These are phyloP conservation scores for Octonoba sinensis DNA, from an alignment of 2,888 invertebrate species.

Conservation along the genomic window DNA sequence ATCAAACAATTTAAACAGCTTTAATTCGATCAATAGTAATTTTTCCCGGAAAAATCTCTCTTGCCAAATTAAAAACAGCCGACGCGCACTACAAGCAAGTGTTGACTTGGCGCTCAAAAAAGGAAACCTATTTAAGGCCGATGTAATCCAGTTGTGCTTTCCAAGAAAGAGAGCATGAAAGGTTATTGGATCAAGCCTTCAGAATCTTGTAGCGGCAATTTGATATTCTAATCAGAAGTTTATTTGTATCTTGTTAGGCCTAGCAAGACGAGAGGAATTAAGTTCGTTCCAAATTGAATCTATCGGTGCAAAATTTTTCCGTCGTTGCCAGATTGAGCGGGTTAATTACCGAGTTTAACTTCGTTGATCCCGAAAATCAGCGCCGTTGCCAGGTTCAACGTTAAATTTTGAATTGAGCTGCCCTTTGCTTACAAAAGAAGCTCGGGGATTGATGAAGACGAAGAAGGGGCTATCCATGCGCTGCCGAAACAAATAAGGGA, in stretches of 20 bases:
- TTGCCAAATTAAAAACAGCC: constrained; percentile 43
- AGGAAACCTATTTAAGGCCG: constrained; percentile 24
- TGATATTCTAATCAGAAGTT: constrained; percentile 58
- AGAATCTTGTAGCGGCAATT: constrained; percentile 20
- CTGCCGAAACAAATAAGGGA: too few relatives aligned
- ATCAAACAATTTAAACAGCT: constrained; percentile 48
- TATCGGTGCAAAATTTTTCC: constrained; percentile 39
- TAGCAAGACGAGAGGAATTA: constrained; percentile 31
- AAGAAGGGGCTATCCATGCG: constrained; percentile 8
- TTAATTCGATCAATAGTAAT: constrained; percentile 50
- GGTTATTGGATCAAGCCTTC: constrained; percentile 43
- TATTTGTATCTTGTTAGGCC: constrained; percentile 53
- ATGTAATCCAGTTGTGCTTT: constrained; percentile 25
- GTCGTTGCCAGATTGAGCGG: constrained; percentile 54
- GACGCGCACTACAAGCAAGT: not conserved
- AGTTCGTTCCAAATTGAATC: constrained; percentile 52
- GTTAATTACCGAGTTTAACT: constrained; percentile 61
- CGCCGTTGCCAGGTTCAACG: constrained; percentile 30
- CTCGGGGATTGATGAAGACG: not conserved
- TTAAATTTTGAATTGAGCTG: constrained; percentile 34
- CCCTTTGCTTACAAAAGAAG: constrained; percentile 27
- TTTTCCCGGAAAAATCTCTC: constrained; percentile 46
- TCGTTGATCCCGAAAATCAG: constrained; percentile 49
- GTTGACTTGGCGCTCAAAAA: constrained; percentile 4
- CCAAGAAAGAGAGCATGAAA: constrained; percentile 1